Evolutionary conservation across 2,113 vertebrate genomes (phyloP).

Genomic region (Hydrolagus affinis): DNA sequence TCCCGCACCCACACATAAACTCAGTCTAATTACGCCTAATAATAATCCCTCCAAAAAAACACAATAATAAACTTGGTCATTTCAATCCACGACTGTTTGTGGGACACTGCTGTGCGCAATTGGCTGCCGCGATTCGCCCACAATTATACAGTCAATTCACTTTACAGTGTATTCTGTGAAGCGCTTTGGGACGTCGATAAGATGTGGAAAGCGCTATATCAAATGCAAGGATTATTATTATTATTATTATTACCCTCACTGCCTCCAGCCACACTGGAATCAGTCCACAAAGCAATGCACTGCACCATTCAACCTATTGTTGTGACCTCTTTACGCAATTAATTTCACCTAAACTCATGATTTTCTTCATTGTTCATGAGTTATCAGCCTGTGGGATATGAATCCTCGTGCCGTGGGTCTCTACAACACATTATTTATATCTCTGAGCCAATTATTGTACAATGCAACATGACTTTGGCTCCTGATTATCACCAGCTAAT

Average conservation of each 20-base stretch:
- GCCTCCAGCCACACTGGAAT: not conserved
- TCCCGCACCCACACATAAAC: not conserved
- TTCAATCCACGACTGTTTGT: no score
- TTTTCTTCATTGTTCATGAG: not conserved
- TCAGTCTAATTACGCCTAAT: no score
- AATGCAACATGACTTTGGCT: not conserved
- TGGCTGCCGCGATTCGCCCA: no score
- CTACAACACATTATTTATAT: not conserved
- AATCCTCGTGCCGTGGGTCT: not conserved
- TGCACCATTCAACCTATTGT: not conserved
- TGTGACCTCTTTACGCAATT: conserved; percentile 7
- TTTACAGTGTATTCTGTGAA: no score
- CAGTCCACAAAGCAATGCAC: not conserved
- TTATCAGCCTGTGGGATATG: not conserved
- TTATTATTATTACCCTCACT: no score
- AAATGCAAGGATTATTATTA: no score
- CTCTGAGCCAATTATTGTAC: conserved; percentile 18
- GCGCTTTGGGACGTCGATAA: no score
- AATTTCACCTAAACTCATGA: not conserved
- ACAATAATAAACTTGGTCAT: no score
- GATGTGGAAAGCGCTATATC: no score
- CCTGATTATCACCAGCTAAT: conserved; percentile 9
- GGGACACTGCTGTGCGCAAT: no score
- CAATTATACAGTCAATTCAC: no score
- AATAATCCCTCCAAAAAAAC: no score